These are phyloP conservation scores for Limnephilus rhombicus DNA, from an alignment of 2,888 invertebrate genomes.

Conservation along the genomic window DNA sequence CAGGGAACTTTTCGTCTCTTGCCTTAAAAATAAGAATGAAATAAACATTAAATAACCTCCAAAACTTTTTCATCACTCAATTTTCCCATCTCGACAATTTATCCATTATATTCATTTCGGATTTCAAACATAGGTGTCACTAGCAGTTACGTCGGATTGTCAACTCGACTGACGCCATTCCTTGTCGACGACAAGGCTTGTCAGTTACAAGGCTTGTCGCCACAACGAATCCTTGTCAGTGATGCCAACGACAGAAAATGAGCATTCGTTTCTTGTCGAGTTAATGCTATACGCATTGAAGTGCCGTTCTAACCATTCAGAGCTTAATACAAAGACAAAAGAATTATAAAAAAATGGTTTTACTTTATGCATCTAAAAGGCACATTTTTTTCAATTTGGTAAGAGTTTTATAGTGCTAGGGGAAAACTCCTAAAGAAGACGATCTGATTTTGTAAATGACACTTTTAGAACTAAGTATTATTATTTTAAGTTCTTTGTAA, in stretches of 20 bases:
- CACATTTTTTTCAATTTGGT: no score
- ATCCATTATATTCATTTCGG: slow-evolving; percentile 13
- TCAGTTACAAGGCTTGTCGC: neutral
- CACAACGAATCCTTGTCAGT: neutral
- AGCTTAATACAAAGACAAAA: neutral
- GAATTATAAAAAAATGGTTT: neutral
- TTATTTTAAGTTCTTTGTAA: no score
- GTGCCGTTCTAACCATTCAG: neutral
- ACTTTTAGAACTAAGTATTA: no score
- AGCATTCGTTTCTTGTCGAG: neutral
- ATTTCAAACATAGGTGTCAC: slow-evolving; percentile 15
- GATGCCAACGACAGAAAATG: neutral
- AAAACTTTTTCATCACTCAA: neutral
- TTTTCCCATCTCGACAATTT: neutral
- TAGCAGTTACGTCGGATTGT: neutral
- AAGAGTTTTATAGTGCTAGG: no score
- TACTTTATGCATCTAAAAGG: no score
- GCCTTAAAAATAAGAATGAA: no score
- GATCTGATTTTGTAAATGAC: no score
- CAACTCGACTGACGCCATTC: neutral
- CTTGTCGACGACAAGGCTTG: neutral
- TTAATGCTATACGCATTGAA: neutral
- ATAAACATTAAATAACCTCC: neutral
- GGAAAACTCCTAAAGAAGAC: no score
- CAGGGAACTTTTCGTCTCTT: no score